Evolutionary conservation across 2,888 invertebrate species (phyloP), one percentile per base, ranked within the genome.

Genomic region (Caenorhabditis afra): DNA sequence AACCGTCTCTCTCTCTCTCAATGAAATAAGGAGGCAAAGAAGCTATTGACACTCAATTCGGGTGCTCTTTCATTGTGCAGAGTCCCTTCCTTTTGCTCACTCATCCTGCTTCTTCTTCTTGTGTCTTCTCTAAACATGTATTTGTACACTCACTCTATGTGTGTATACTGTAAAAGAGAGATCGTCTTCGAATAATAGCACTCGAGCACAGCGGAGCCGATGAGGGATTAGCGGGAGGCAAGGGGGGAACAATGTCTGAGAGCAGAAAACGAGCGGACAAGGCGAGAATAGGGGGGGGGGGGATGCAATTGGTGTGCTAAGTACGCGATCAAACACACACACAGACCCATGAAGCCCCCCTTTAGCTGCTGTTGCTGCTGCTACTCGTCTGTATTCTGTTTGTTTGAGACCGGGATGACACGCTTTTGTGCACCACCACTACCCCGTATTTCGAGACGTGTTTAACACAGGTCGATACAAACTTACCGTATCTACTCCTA

Each of bases 201-300:
- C 79, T 79, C 74, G 79, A 79, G 57, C 66, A 14, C 41, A 14
- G 29, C 29, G 29, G 29, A 29, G 29, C 29, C 29, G 4, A 29
- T 7, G 14, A 41, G 41, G 14, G 41, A 41, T 14, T 41, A 41
- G 41, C 29, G 29, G 58, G 44, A 5, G 29, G 58, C 35, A 5
- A 14, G 49, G 45, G 37, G 58, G 59, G 52, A 49, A 55, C 14
- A 62, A 64, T 44, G 61, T 73, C 67, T n/a, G n/a, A n/a, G n/a
- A n/a, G n/a, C n/a, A n/a, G n/a, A n/a, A n/a, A n/a, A n/a, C 78
- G 67, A 73, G 61, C 57, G 68, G 74, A 79, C 68, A 74, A 73
- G 65, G 50, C 35, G n/a, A 22, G 16, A 47, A 12, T 20, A 23
- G 44, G 20, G n/a, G n/a, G n/a, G n/a, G n/a, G n/a, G n/a, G n/a